Base-by-base conservation (phyloP, 2,797 vertebrate genomes). In the Phalloptychus januarius region DNA sequence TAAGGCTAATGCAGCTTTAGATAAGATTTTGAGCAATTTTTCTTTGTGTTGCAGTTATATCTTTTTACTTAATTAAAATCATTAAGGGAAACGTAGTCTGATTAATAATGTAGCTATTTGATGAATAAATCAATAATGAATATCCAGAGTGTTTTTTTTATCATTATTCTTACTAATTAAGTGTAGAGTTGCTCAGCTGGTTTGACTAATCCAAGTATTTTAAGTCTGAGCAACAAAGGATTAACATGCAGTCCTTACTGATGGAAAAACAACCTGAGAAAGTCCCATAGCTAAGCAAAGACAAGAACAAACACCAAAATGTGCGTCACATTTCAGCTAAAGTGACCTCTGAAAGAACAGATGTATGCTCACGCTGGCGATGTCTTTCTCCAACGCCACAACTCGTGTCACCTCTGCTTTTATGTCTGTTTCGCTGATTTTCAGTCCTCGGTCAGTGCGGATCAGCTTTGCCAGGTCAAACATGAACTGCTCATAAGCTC, bases 401-500 rank as follows among this genome's bases (percentile, higher is more conserved):
- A 98, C 88, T 88, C 80, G 94, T 6, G 76, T 82, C 94, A 98
- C 95, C 86, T 99, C 95, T 74, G 89, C 82, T 75, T 88, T 93
- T 90, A 99, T 93, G 18, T 50, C 44, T 0, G 16, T 92, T 79
- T 97, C 95, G 38, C 93, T 92, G 80, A 96, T 5, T 31, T 40
- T 0, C 79, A 98, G 85, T 8, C 78, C 76, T 83, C 94, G 96
- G 83, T 99, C 98, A 50, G 91, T 87, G 40, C 96, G 96, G 82
- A 99, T 96, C 87, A 99, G 87, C 85, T 93, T 96, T 40, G 95
- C 97, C 85, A 99, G 96, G 85, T 97, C 95, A 87, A 94, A 90
- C 97, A 99, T 99, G 91, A 99, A 98, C 84, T 96, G 93, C 84
- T 96, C 91, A 18, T 99, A 99, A 13, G 97, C 97, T 69, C 85